phyloP scores from a whole-genome alignment of 1,140 invertebrate species.

The Calephelis virginiensis region DNA sequence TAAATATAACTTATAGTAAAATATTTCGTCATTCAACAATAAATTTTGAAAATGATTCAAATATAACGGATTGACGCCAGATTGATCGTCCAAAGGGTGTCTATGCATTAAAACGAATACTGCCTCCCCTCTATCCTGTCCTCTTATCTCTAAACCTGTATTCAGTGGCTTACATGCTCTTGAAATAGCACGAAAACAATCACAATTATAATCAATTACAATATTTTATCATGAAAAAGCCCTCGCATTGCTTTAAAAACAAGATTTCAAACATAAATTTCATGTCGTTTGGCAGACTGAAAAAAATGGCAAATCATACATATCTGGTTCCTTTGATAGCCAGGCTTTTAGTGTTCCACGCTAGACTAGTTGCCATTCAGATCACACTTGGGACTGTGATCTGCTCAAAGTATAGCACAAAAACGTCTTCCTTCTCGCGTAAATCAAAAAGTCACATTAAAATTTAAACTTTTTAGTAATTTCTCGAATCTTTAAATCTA shows the following conservation, averaged over 20 bases:
- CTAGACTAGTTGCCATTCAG: constrained; percentile 59
- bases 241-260: constrained; percentile 12
- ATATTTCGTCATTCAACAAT: background rate
- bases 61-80: background rate
- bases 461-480: constrained; percentile 71
- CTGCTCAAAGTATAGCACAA: constrained; percentile 68
- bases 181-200: constrained; percentile 17
- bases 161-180: constrained; percentile 40
- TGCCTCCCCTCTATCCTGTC: constrained; percentile 58
- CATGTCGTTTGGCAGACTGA: constrained; percentile 21
- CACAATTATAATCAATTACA: background rate
- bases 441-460: constrained; percentile 71
- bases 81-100: constrained; percentile 1
- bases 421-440: constrained; percentile 77
- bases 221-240: constrained; percentile 9
- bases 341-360: constrained; percentile 50
- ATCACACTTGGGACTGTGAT: constrained; percentile 45
- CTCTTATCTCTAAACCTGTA: constrained; percentile 44
- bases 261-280: background rate
- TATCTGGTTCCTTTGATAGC: constrained; percentile 36
- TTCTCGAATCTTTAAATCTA: constrained; percentile 69
- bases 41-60: background rate
- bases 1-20: background rate
- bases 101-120: constrained; percentile 59
- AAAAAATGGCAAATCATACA: constrained; percentile 43